Base-by-base conservation (phyloP, 2,113 vertebrate genomes). In the Calypte anna region DNA sequence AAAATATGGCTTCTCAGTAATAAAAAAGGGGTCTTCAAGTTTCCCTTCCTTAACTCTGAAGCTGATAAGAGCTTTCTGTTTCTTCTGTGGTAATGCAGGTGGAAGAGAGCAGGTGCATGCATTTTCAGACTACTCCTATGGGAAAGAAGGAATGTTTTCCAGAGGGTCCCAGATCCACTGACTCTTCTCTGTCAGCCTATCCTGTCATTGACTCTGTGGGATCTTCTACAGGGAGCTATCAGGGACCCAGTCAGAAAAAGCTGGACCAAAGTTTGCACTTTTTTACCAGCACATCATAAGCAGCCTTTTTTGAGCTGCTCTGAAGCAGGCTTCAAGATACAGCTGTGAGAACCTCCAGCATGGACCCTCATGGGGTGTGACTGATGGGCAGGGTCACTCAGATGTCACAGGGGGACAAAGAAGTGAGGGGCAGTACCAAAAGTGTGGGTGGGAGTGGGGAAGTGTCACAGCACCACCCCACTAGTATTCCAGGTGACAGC, bases 1-100 rank as follows among this genome's bases (percentile, higher is more conserved):
- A 31, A 91, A 59, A 14, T 33, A 54, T 0, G 2, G 7, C 30
- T 66, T 18, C 0, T 7, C 3, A 36, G 17, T 3, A 1, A 62
- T 66, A 62, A 54, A 72, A 77, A 82, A 64, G 24, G 46, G 12
- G 12, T 40, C 36, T 79, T 28, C 5, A 0, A 5, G 6, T 53
- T 20, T 67, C 46, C 18, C 4, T 82, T 6, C 12, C 27, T 62
- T 58, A 61, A 25, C 33, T 67, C 27, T 57, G 48, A 75, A 62
- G 73, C 20, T 20, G 48, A 59, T 68, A 21, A 50, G 55, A 86
- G 11, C 30, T 74, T 62, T 20, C 12, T 66, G 18, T 24, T 86
- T 40, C 14, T 2, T 0, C 31, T 40, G 46, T 50, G 53, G 67
- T 62, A 74, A 48, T 31, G 18, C 28, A 77, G 22, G 21, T 53